phyloP scores from a whole-genome alignment of 2,888 invertebrate species.

The Hydriomena furcata region DNA sequence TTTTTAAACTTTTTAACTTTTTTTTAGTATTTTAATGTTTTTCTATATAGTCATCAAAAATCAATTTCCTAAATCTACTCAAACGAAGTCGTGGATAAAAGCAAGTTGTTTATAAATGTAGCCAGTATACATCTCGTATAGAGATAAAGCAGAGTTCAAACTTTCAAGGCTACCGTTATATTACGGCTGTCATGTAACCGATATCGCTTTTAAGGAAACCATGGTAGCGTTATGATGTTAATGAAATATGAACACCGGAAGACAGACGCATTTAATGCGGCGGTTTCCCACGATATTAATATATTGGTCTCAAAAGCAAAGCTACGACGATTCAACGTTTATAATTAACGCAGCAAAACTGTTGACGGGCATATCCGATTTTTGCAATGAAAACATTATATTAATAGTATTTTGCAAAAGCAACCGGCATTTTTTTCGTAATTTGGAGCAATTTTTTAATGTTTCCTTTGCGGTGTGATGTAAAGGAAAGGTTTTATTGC shows the following conservation, averaged over 20 bases:
- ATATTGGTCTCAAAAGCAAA: slow-evolving; percentile 32
- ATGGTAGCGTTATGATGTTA: slow-evolving; percentile 19
- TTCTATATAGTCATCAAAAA: too few relatives aligned
- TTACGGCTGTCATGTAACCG: not conserved
- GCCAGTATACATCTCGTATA: too few relatives aligned
- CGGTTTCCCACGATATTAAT: slow-evolving; percentile 44
- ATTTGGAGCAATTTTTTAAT: slow-evolving; percentile 40
- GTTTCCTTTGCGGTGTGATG: slow-evolving; percentile 45
- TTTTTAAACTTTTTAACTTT: too few relatives aligned
- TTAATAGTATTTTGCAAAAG: slow-evolving; percentile 36
- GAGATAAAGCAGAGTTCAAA: too few relatives aligned
- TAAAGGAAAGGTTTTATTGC: slow-evolving; percentile 38
- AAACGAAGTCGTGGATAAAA: too few relatives aligned
- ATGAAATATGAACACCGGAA: slow-evolving; percentile 31
- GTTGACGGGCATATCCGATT: slow-evolving; percentile 48
- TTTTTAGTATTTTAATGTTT: too few relatives aligned
- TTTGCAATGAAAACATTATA: slow-evolving; percentile 43
- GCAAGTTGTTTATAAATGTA: too few relatives aligned
- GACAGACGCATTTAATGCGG: slow-evolving; percentile 26
- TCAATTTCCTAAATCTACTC: too few relatives aligned
- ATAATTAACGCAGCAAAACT: slow-evolving; percentile 48
- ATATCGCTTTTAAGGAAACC: not conserved
- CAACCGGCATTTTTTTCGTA: slow-evolving; percentile 32
- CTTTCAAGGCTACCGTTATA: not conserved
- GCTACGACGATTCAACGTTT: slow-evolving; percentile 42